Conservation (phyloP, 2,888 invertebrate species). For the Proisotoma minuta region DNA sequence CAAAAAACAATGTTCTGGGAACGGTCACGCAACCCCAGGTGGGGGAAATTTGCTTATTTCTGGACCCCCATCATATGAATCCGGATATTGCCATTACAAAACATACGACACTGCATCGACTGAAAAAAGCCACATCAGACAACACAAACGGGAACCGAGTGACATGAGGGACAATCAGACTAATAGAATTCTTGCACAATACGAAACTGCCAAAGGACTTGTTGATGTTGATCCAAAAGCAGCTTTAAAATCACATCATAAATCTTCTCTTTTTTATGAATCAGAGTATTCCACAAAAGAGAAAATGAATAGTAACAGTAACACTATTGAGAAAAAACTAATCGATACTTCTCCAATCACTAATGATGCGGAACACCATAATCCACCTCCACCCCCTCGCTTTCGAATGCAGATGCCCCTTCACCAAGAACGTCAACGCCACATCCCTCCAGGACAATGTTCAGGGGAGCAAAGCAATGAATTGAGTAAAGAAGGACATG, state of each 20-base stretch:
- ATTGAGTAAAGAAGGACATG: slow-evolving; percentile 15
- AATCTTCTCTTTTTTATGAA: slow-evolving; percentile 29
- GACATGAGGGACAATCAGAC: slow-evolving; percentile 36
- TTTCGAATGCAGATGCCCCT: slow-evolving; percentile 32
- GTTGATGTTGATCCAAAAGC: slow-evolving; percentile 44
- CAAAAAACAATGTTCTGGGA: slow-evolving; percentile 16
- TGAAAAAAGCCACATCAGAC: slow-evolving; percentile 9
- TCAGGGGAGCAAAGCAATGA: slow-evolving; percentile 22
- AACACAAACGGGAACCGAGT: slow-evolving; percentile 21
- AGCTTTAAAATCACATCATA: slow-evolving; percentile 22
- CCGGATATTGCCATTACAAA: slow-evolving; percentile 43
- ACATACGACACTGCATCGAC: slow-evolving; percentile 23
- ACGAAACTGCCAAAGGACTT: slow-evolving; percentile 41
- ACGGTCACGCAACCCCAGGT: slow-evolving; percentile 10
- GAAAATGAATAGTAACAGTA: slow-evolving; percentile 6
- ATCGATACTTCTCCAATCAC: slow-evolving; percentile 29
- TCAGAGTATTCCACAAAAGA: slow-evolving; percentile 11
- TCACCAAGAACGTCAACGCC: slow-evolving; percentile 20
- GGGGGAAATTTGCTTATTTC: slow-evolving; percentile 33
- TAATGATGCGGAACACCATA: slow-evolving; percentile 18
- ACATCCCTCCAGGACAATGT: slow-evolving; percentile 38
- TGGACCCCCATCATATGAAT: slow-evolving; percentile 46
- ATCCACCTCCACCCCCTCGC: slow-evolving; percentile 34
- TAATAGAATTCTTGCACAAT: slow-evolving; percentile 44
- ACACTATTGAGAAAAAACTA: slow-evolving; percentile 33